These are phyloP conservation scores for Caracal caracal DNA, from an alignment of 2,113 vertebrate genomes.

Conservation along the genomic window DNA sequence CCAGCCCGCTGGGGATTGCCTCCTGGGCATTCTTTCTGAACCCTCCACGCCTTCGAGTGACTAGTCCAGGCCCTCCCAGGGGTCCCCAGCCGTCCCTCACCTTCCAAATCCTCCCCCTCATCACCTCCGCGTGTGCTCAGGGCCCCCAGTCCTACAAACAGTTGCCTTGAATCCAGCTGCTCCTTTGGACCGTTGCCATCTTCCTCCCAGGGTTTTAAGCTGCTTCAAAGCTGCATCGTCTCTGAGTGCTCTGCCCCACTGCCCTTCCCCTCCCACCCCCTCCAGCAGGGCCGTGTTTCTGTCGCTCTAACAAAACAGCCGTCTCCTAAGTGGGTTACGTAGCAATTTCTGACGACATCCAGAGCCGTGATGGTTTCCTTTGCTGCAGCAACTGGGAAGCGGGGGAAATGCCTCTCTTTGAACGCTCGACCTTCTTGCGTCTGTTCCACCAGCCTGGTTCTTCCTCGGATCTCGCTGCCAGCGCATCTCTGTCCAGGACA, in stretches of 20 bases:
- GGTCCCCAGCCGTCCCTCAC: neutral
- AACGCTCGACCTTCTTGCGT: neutral
- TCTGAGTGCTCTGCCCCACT: neutral
- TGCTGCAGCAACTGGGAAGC: neutral
- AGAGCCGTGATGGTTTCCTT: neutral
- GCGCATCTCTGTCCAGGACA: neutral
- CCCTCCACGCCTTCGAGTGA: neutral
- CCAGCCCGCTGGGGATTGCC: fast-evolving
- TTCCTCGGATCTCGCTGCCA: neutral
- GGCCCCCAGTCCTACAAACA: neutral
- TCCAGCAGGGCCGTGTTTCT: neutral
- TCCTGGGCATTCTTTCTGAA: neutral
- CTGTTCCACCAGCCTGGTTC: fast-evolving
- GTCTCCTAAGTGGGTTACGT: neutral
- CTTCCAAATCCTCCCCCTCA: neutral
- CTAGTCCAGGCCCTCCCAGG: neutral
- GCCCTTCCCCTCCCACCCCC: fast-evolving
- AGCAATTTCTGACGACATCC: neutral
- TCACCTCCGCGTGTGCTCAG: neutral
- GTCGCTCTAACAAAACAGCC: neutral
- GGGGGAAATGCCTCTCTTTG: neutral
- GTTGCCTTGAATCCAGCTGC: neutral
- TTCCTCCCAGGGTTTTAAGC: neutral
- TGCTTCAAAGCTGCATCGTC: neutral
- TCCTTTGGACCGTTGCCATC: fast-evolving